phyloP scores from a whole-genome alignment of 2,113 vertebrate genomes.

The Turdus rufiventris region DNA sequence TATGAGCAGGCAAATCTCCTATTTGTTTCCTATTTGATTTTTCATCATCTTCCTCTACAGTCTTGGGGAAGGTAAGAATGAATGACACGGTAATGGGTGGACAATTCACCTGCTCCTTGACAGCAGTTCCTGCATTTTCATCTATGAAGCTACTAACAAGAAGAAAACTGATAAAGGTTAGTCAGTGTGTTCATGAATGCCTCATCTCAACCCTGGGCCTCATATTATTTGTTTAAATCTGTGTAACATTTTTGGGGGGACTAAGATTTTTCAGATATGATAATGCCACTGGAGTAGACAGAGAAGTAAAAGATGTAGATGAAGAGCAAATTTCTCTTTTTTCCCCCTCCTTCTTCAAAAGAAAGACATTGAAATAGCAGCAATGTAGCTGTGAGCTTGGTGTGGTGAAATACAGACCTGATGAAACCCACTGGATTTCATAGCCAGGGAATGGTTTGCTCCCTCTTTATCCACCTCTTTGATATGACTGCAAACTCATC shows the following conservation, averaged over 20 bases:
- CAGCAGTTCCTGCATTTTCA: neutral
- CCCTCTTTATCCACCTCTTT: neutral
- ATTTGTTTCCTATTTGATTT: neutral
- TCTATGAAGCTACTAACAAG: neutral
- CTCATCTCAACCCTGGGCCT: neutral
- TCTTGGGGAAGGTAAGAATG: neutral
- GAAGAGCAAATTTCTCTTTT: neutral
- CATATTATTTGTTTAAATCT: neutral
- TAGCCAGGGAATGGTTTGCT: neutral
- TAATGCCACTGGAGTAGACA: neutral
- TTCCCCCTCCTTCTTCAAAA: neutral
- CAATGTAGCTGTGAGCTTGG: neutral
- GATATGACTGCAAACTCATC: neutral
- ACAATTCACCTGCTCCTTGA: neutral
- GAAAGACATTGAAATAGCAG: neutral
- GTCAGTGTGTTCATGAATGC: neutral
- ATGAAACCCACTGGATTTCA: neutral
- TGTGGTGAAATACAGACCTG: neutral
- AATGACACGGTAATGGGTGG: neutral
- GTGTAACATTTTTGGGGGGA: fast-evolving
- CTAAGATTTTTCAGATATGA: neutral
- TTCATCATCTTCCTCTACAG: neutral
- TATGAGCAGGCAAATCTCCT: neutral
- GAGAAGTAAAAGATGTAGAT: neutral
- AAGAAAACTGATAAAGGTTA: neutral